These are phyloP conservation scores for Cynopterus sphinx DNA, from an alignment of 2,797 vertebrate genomes.

Conservation along the genomic window DNA sequence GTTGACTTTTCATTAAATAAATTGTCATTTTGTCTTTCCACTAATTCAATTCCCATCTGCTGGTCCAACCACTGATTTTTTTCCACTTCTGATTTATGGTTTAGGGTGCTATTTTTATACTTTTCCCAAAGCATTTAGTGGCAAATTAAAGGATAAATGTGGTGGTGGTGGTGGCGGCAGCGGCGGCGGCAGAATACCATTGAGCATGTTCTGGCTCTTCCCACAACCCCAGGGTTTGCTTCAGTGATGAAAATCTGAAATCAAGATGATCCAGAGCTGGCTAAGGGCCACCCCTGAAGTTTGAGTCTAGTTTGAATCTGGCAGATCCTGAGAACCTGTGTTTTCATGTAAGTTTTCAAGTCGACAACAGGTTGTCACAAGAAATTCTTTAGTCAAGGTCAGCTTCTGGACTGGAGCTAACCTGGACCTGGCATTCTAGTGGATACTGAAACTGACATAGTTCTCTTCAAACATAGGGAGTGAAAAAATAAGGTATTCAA, in stretches of 20 bases:
- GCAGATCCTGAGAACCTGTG: neutral
- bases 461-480: neutral
- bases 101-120: neutral
- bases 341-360: neutral
- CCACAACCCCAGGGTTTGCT: neutral
- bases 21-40: neutral
- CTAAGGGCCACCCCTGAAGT: neutral
- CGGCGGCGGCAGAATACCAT: accelerated
- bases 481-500: too few species aligned
- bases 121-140: neutral
- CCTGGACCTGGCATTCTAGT: neutral
- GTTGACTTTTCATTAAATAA: neutral
- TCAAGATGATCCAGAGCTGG: neutral
- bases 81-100: neutral
- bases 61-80: neutral
- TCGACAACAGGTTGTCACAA: neutral
- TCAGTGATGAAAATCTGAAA: slow-evolving; percentile 10
- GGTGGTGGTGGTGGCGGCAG: too few species aligned
- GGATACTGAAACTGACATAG: neutral
- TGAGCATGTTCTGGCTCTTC: neutral
- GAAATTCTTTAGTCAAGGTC: neutral
- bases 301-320: neutral
- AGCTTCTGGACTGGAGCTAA: neutral
- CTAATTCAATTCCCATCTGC: neutral
- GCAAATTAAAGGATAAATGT: neutral